A percentile compares a stretch with the other conserved stretches of the same genome.
phyloP scores from a whole-genome alignment of 2,113 vertebrate species.

The Elgaria multicarinata region DNA sequence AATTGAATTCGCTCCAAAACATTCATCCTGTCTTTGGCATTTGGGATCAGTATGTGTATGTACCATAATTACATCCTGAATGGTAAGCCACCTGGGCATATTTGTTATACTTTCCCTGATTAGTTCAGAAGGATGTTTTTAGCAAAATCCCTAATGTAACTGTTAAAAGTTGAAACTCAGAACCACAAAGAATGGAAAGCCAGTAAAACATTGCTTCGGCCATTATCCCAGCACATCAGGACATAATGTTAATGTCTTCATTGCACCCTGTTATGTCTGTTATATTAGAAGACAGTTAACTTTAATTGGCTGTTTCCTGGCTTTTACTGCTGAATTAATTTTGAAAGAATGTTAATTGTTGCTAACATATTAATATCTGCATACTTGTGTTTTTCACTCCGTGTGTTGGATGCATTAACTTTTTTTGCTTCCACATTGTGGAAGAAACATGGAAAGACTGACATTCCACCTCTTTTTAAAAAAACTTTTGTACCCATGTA shows the following conservation, averaged over 20 bases:
- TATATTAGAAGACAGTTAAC: neutral
- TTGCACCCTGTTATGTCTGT: conserved; percentile 1
- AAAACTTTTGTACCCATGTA: conserved; percentile 7
- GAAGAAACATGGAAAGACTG: neutral
- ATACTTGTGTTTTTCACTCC: neutral
- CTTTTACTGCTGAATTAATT: conserved; percentile 1
- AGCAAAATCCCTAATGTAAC: neutral
- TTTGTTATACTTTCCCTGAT: neutral
- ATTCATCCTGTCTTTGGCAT: neutral
- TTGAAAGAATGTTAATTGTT: neutral
- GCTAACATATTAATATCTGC: neutral
- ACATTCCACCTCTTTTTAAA: neutral
- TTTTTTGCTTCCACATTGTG: neutral
- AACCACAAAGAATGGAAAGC: neutral
- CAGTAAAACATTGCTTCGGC: neutral
- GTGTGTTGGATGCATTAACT: neutral
- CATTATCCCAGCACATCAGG: conserved; percentile 1
- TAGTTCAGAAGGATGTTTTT: neutral
- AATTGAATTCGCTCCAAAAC: conserved; percentile 22
- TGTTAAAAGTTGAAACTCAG: neutral
- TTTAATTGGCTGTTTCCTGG: neutral
- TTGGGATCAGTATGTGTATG: neutral
- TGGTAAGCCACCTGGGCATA: neutral
- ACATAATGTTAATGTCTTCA: conserved; percentile 2
- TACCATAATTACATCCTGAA: conserved; percentile 16